Evolutionary conservation across 2,888 invertebrate genomes (phyloP).

Genomic region (Halocaridina rubra): DNA sequence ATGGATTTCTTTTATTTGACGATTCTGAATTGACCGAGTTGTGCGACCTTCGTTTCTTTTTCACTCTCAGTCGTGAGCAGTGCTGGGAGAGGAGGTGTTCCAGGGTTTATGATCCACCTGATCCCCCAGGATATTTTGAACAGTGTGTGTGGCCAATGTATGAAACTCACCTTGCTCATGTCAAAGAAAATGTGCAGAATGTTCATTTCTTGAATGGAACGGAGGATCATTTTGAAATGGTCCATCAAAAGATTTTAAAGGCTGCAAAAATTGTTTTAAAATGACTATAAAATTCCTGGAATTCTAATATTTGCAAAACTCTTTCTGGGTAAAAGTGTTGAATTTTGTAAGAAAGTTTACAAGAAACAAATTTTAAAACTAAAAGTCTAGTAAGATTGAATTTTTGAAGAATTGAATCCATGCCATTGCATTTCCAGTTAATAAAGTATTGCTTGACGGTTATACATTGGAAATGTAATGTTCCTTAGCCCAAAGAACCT

Average conservation of each 20-base stretch:
- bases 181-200: conserved; percentile 11
- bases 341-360: no score
- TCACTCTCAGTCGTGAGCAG: conserved; percentile 77
- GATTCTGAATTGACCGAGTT: conserved; percentile 76
- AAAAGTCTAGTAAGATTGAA: no score
- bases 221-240: not conserved
- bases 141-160: conserved; percentile 92
- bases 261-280: no score
- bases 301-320: no score
- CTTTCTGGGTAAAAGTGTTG: no score
- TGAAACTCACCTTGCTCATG: conserved; percentile 66
- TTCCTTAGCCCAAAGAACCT: no score
- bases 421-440: no score
- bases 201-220: conserved; percentile 17
- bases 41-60: conserved; percentile 80
- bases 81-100: conserved; percentile 75
- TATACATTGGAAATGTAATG: no score
- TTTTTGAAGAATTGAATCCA: no score
- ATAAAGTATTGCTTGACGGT: no score
- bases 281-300: no score
- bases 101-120: conserved; percentile 86
- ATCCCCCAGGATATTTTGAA: conserved; percentile 89
- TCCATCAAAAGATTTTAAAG: not conserved
- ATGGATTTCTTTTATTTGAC: conserved; percentile 82
- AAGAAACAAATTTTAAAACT: no score